A percentile compares a stretch with the other conserved stretches of the same genome.
phyloP scores from a whole-genome alignment of 2,113 vertebrate species.

The Pitta sordida region DNA sequence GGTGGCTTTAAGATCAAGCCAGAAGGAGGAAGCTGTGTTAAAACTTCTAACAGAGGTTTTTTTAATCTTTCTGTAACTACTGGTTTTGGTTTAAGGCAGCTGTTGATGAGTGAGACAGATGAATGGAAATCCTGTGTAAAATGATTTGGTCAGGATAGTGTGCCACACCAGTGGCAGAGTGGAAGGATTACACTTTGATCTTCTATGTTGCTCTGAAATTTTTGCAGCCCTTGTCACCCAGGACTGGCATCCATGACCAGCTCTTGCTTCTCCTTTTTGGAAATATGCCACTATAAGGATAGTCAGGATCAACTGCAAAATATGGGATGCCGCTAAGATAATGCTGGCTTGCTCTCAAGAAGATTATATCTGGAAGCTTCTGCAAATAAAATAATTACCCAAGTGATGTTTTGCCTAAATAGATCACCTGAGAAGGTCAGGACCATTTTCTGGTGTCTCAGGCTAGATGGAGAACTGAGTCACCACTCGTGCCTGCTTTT shows the following conservation, averaged over 20 bases:
- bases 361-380: not conserved
- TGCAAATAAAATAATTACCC: not conserved
- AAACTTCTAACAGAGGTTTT: not conserved
- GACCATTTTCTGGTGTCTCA: not conserved
- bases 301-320: not conserved
- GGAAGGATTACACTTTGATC: not conserved
- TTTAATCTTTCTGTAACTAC: not conserved
- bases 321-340: not conserved
- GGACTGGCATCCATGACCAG: not conserved
- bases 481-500: not conserved
- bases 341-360: not conserved
- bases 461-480: not conserved
- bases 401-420: not conserved
- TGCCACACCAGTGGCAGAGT: not conserved
- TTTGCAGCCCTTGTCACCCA: not conserved
- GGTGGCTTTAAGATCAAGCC: not conserved
- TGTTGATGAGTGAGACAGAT: not conserved
- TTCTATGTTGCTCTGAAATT: not conserved
- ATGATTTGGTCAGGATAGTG: not conserved
- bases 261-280: not conserved
- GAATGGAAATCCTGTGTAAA: not conserved
- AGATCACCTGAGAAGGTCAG: not conserved
- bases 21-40: not conserved
- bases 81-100: not conserved
- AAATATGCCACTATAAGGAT: not conserved